Evolutionary conservation across 2,888 invertebrate genomes (phyloP).

Genomic region (Hoplodrina blanda): DNA sequence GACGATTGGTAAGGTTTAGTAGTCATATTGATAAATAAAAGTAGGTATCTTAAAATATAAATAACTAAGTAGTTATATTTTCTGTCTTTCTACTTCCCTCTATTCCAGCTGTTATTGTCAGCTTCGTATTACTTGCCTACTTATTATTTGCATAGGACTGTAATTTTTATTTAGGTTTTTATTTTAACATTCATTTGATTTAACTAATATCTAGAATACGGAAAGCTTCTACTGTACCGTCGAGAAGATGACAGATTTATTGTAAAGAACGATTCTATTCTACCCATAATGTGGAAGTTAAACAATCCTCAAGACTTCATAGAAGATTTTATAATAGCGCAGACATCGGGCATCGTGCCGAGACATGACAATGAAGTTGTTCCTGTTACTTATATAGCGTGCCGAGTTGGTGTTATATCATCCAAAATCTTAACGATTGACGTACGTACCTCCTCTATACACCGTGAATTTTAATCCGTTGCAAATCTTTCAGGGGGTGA

Average conservation of each 20-base stretch:
- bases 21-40: neutral
- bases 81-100: neutral
- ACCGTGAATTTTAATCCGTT: too few relatives aligned
- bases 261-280: slow-evolving; percentile 90
- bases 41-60: too few relatives aligned
- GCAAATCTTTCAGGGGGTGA: too few relatives aligned
- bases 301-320: slow-evolving; percentile 79
- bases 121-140: too few relatives aligned
- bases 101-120: neutral
- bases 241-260: slow-evolving; percentile 86
- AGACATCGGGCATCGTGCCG: slow-evolving; percentile 81
- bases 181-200: slow-evolving; percentile 1
- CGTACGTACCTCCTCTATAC: slow-evolving; percentile 76
- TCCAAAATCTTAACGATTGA: slow-evolving; percentile 82
- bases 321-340: slow-evolving; percentile 86
- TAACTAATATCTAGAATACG: slow-evolving; percentile 81
- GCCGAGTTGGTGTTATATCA: slow-evolving; percentile 81
- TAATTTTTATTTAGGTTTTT: neutral
- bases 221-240: slow-evolving; percentile 88
- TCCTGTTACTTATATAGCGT: slow-evolving; percentile 87
- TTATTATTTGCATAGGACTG: too few relatives aligned
- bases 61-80: too few relatives aligned
- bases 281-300: slow-evolving; percentile 90
- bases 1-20: slow-evolving; percentile 76
- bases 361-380: slow-evolving; percentile 86